Percentiles rank a stretch among this genome's conserved stretches.
phyloP scores from a whole-genome alignment of 1,140 invertebrate genomes.

The Drosophila ironensis region DNA sequence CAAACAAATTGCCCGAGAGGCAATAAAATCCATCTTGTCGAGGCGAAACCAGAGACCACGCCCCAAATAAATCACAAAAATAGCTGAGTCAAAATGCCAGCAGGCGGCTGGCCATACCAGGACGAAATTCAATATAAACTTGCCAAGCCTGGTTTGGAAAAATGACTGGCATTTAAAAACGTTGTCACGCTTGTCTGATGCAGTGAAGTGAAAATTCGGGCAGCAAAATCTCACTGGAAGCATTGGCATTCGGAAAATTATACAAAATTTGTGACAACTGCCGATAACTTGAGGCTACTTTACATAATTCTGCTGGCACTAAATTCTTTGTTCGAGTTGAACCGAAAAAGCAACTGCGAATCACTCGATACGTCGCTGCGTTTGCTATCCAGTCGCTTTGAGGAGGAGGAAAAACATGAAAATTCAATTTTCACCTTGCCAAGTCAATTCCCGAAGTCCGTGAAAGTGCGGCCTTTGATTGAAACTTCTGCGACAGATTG shows the following conservation, averaged over 20 bases:
- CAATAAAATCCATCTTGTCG: conserved; percentile 44
- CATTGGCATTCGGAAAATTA: conserved; percentile 51
- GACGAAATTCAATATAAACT: background rate
- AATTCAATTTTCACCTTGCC: conserved; percentile 63
- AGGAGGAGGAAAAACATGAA: conserved; percentile 29
- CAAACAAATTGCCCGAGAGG: conserved; percentile 14
- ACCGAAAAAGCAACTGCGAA: conserved; percentile 11
- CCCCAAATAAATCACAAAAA: conserved; percentile 60
- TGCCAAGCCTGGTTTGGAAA: background rate
- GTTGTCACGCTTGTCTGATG: conserved; percentile 15
- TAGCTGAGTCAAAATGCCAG: conserved; percentile 22
- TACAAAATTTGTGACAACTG: conserved; percentile 66
- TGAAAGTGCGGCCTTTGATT: conserved; percentile 6
- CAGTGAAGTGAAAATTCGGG: conserved; percentile 23
- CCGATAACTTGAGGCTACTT: conserved; percentile 57
- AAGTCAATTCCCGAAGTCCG: conserved; percentile 6
- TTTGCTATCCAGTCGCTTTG: background rate
- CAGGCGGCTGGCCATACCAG: background rate
- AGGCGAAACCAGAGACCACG: conserved; percentile 12
- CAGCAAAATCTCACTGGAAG: background rate
- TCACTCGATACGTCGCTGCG: background rate
- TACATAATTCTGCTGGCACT: conserved; percentile 62
- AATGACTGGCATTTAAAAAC: conserved; percentile 19
- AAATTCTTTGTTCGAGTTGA: conserved; percentile 17
- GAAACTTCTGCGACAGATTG: conserved; percentile 41